Percentiles rank a stretch among this genome's conserved stretches.
Evolutionary conservation across 2,888 invertebrate species (phyloP).

Genomic region (Latheticus oryzae): DNA sequence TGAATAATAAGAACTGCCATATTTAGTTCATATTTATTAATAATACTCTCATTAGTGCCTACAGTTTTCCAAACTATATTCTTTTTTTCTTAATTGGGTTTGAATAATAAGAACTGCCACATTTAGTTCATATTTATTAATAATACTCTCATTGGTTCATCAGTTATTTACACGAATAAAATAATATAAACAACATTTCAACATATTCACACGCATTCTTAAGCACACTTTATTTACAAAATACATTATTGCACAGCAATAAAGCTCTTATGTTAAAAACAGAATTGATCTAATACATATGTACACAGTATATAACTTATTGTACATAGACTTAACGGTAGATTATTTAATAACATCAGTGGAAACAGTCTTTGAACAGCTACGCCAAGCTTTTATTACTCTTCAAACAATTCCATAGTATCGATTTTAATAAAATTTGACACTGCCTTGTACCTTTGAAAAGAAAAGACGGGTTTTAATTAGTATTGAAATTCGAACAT

Average conservation of each 20-base stretch:
- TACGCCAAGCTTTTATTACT: constrained; percentile 37
- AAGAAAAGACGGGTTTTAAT: constrained; percentile 22
- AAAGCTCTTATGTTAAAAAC: constrained; percentile 38
- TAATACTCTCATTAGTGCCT: constrained; percentile 45
- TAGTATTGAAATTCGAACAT: constrained; percentile 32
- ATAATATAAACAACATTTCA: constrained; percentile 38
- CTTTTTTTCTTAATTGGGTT: no score
- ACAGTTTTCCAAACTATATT: no score
- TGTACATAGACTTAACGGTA: constrained; percentile 37
- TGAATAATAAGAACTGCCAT: constrained; percentile 23
- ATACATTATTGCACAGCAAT: constrained; percentile 45
- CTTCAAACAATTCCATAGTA: constrained; percentile 22
- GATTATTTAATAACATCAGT: constrained; percentile 16
- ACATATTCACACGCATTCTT: constrained; percentile 41
- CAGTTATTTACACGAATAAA: constrained; percentile 40
- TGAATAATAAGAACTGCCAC: constrained; percentile 25
- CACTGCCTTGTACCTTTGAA: constrained; percentile 31
- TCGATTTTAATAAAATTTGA: constrained; percentile 37
- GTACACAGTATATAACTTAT: constrained; percentile 39
- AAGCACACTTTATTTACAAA: constrained; percentile 45
- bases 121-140: constrained; percentile 44
- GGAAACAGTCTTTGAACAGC: constrained; percentile 41
- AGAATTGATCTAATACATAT: constrained; percentile 38
- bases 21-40: constrained; percentile 44
- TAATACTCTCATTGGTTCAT: constrained; percentile 45